Evolutionary conservation across 2,797 vertebrate species (phyloP).

Genomic region (Crocodylus rhombifer): DNA sequence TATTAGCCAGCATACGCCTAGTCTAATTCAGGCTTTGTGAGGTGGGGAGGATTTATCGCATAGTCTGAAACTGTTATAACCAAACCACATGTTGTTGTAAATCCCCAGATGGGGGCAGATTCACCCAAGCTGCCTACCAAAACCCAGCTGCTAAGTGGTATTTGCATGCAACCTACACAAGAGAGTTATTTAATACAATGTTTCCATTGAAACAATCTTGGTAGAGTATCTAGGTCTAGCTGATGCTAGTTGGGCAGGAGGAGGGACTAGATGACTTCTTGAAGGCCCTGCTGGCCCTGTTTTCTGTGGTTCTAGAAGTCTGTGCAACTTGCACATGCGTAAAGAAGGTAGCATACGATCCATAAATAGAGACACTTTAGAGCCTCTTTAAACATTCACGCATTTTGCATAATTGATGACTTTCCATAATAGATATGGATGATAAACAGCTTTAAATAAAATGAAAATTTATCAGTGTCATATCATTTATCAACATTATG

Average conservation of each 20-base stretch:
- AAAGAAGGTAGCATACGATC: conserved; percentile 49
- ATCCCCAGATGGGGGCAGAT: not conserved
- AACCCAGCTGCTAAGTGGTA: conserved; percentile 27
- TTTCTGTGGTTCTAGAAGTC: not conserved
- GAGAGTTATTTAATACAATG: conserved; percentile 32
- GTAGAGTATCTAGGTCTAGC: no score
- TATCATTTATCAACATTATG: conserved; percentile 61
- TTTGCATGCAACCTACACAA: conserved; percentile 54
- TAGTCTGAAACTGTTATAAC: conserved; percentile 33
- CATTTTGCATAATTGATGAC: conserved; percentile 76
- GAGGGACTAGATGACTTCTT: no score
- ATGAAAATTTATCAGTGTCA: conserved; percentile 69
- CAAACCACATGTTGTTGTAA: not conserved
- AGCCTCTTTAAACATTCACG: conserved; percentile 70
- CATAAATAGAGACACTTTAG: conserved; percentile 72
- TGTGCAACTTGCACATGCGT: conserved; percentile 24
- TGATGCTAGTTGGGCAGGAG: no score
- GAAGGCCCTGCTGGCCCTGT: no score
- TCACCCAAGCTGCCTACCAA: not conserved
- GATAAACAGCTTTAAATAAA: conserved; percentile 76
- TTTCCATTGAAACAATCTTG: no score
- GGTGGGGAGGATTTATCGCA: not conserved
- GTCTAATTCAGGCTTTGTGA: not conserved
- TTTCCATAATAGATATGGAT: conserved; percentile 72
- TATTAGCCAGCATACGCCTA: not conserved